A percentile compares a stretch with the other conserved stretches of the same genome.
These are phyloP conservation scores for Coregonus sp. DNA, from an alignment of 2,797 vertebrate species.

Conservation along the genomic window DNA sequence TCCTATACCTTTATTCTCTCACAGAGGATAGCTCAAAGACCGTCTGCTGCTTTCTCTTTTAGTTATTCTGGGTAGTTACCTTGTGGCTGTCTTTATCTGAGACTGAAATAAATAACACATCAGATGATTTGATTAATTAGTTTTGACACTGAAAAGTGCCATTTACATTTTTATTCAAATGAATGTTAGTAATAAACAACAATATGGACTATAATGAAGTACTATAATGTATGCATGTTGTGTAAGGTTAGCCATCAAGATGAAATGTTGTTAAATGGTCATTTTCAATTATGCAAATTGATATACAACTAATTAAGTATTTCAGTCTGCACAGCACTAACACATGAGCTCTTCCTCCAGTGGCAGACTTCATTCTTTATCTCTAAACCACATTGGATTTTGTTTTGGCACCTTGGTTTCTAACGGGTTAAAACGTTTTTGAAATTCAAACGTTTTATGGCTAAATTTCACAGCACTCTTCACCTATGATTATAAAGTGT, in stretches of 20 bases:
- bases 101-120: neutral
- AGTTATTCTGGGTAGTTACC: neutral
- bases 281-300: conserved; percentile 23
- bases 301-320: conserved; percentile 2
- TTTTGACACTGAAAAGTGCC: conserved; percentile 56
- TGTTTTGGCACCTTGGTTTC: neutral
- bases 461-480: neutral
- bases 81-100: neutral
- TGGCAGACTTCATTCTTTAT: neutral
- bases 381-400: conserved; percentile 2
- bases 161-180: conserved; percentile 69
- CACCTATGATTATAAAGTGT: neutral
- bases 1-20: conserved; percentile 40
- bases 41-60: neutral
- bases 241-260: conserved; percentile 37
- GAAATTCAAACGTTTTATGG: conserved; percentile 17
- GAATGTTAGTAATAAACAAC: conserved; percentile 58
- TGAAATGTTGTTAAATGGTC: conserved; percentile 42
- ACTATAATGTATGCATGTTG: conserved; percentile 54
- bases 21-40: conserved; percentile 19
- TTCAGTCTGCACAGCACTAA: neutral
- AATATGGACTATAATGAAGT: conserved; percentile 49
- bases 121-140: neutral
- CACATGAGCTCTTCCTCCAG: neutral
- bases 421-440: conserved; percentile 3